Percentiles rank a stretch among this genome's conserved stretches.
phyloP scores from a whole-genome alignment of 2,113 vertebrate genomes.

The Arenaria interpres region DNA sequence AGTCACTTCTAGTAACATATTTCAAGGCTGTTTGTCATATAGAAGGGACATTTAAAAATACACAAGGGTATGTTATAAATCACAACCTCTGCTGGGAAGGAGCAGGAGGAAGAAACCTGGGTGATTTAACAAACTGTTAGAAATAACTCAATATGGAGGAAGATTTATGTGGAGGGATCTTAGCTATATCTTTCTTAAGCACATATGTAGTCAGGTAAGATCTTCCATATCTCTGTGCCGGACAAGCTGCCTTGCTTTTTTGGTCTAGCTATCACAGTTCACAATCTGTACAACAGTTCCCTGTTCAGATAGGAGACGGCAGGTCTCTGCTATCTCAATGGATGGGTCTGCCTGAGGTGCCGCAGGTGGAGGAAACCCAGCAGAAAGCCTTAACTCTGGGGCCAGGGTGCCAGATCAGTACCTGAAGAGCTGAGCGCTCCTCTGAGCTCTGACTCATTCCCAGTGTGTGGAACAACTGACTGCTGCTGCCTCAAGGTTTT shows the following conservation, averaged over 20 bases:
- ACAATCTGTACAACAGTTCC: not conserved
- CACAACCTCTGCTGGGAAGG: not conserved
- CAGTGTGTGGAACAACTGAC: fast-evolving
- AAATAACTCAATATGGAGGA: not conserved
- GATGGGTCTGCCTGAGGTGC: not conserved
- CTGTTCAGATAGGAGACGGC: not conserved
- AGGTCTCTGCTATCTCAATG: not conserved
- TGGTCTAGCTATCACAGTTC: not conserved
- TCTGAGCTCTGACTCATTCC: not conserved
- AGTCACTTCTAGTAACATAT: not conserved
- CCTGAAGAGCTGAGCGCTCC: not conserved
- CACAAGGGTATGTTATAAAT: not conserved
- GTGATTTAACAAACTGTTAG: not conserved
- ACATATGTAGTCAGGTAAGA: not conserved
- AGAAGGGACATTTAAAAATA: slow-evolving; percentile 33
- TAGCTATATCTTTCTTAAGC: not conserved
- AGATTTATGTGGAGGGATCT: not conserved
- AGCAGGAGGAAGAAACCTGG: not conserved
- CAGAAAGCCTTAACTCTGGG: not conserved
- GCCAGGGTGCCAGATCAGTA: not conserved
- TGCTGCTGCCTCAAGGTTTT: not conserved
- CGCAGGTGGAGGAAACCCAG: not conserved
- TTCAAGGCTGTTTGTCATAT: slow-evolving; percentile 20
- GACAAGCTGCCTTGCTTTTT: not conserved
- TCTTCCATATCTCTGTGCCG: not conserved